These are phyloP conservation scores for Diachasmimorpha longicaudata DNA, from an alignment of 1,140 invertebrate species.

Conservation along the genomic window DNA sequence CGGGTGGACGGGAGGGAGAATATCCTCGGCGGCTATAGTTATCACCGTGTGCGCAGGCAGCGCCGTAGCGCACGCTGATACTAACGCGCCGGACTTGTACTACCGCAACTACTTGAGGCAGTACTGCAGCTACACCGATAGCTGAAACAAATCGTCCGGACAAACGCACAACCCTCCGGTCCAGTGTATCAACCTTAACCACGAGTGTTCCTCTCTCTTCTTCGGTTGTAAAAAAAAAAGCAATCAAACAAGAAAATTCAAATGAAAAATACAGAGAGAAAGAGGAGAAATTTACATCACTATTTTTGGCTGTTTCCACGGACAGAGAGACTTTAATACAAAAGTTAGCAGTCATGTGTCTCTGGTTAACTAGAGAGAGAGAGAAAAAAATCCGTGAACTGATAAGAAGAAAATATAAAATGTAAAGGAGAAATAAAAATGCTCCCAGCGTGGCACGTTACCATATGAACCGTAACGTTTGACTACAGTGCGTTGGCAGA, in stretches of 20 bases:
- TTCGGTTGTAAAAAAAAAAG: background rate
- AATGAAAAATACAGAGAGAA: background rate
- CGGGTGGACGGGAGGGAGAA: background rate
- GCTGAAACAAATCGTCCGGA: constrained; percentile 3
- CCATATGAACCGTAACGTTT: background rate
- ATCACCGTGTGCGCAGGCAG: background rate
- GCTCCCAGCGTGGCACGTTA: constrained; percentile 5
- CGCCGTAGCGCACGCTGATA: background rate
- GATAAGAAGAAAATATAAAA: constrained; percentile 2
- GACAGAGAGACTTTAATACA: background rate
- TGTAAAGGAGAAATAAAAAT: constrained; percentile 5
- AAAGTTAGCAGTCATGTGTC: constrained; percentile 3
- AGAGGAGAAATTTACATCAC: background rate
- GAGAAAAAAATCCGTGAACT: background rate
- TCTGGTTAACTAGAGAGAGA: background rate
- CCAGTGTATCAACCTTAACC: constrained; percentile 8
- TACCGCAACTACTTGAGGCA: constrained; percentile 1
- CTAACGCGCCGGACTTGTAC: background rate
- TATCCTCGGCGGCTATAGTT: background rate
- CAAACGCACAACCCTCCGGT: background rate
- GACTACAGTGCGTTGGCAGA: constrained; percentile 8
- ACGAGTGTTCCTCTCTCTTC: background rate
- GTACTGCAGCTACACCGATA: constrained; percentile 3
- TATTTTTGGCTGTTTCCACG: background rate
- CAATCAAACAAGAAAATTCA: no score